A percentile compares a stretch with the other conserved stretches of the same genome.
phyloP scores from a whole-genome alignment of 2,888 invertebrate genomes.

The Luffia ferchaultella region DNA sequence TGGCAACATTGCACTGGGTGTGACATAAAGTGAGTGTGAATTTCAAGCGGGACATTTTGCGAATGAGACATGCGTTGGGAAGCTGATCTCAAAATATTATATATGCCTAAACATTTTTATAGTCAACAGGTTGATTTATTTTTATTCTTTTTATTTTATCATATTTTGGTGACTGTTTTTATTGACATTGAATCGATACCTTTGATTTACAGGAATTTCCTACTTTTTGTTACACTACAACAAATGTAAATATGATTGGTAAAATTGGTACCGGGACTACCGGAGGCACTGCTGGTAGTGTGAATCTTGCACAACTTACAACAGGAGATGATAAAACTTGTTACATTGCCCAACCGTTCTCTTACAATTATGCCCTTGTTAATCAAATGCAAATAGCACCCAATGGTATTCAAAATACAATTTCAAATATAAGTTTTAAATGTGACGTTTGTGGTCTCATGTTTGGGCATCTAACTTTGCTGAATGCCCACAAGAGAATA shows the following conservation, averaged over 20 bases:
- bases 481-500: conserved; percentile 88
- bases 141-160: too few species aligned
- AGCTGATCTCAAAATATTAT: too few species aligned
- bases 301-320: conserved; percentile 75
- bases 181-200: conserved; percentile 7
- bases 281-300: conserved; percentile 55
- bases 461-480: conserved; percentile 81
- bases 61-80: too few species aligned
- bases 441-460: conserved; percentile 88
- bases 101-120: too few species aligned
- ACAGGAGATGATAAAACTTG: conserved; percentile 73
- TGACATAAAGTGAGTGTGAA: too few species aligned
- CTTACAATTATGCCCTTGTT: conserved; percentile 83
- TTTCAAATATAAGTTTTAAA: conserved; percentile 85
- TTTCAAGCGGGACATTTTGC: too few species aligned
- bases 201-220: conserved; percentile 64
- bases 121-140: too few species aligned
- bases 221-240: conserved; percentile 74
- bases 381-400: conserved; percentile 86
- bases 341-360: conserved; percentile 78
- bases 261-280: conserved; percentile 61
- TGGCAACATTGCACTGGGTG: too few species aligned
- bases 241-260: conserved; percentile 73
- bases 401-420: conserved; percentile 73
- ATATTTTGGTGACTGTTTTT: too few species aligned